A percentile compares a stretch with the other conserved stretches of the same genome.
phyloP scores from a whole-genome alignment of 1,140 invertebrate species.

The Lepidotrigona ventralis region DNA sequence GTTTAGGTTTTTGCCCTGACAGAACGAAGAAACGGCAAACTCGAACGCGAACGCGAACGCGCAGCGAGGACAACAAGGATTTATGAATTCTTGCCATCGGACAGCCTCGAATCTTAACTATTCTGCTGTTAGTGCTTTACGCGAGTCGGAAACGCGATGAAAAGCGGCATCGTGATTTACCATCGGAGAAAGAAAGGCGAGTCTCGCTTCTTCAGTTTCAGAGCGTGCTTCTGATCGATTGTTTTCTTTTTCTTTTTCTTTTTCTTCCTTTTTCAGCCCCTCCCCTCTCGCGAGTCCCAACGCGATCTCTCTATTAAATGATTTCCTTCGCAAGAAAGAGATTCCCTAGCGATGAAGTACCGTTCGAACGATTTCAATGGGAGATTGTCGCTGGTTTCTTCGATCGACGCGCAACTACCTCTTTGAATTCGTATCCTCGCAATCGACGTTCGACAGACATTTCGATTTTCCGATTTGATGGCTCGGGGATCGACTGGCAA shows the following conservation, averaged over 20 bases:
- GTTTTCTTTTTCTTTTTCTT: background rate
- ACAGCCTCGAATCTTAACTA: conserved; percentile 20
- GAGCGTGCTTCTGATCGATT: background rate
- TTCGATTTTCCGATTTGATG: background rate
- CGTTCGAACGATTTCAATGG: too few species aligned
- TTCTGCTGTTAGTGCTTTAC: conserved; percentile 11
- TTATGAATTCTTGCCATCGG: conserved; percentile 74
- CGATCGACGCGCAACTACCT: too few species aligned
- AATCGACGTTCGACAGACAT: background rate
- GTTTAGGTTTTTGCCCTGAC: conserved; percentile 60
- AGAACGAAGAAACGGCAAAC: conserved; percentile 61
- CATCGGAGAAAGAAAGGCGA: conserved; percentile 8
- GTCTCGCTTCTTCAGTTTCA: background rate
- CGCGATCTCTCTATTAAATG: background rate
- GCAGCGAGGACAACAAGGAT: conserved; percentile 59
- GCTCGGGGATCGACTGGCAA: background rate
- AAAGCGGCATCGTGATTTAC: conserved; percentile 15
- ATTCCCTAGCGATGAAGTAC: background rate
- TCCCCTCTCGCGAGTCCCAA: background rate
- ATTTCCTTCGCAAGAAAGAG: background rate
- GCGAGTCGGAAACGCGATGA: conserved; percentile 1
- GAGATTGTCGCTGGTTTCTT: too few species aligned
- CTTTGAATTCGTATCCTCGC: background rate
- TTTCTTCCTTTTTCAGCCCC: too few species aligned
- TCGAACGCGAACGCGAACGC: conserved; percentile 51